Base-by-base conservation (phyloP, 2,888 invertebrate genomes). In the Lycocerus yunnanus region DNA sequence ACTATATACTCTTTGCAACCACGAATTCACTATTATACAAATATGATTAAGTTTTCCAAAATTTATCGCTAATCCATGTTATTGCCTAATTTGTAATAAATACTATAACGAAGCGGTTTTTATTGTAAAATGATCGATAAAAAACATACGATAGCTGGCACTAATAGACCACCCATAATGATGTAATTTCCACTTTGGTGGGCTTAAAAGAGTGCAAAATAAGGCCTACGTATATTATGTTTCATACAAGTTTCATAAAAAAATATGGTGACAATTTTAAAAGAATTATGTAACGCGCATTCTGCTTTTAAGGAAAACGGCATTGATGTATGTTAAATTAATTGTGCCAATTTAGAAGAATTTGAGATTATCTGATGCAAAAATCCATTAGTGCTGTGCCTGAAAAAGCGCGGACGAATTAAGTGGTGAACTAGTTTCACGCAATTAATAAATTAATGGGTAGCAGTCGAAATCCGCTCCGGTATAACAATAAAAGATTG, bases 81-180 rank as follows among this genome's bases (percentile, higher is more conserved):
- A 43, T 43, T 43, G 43, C 13, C n/a, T 43, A n/a, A 43, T 43
- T 43, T 4, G n/a, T 43, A 43, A 43, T 43, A 43, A 43, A 43
- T 43, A 43, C 43, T 43, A 43, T 43, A 43, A 43, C n/a, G 43
- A n/a, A n/a, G n/a, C 43, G 43, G 43, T 43, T 43, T n/a, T 43
- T 43, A 43, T 43, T 43, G 43, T 43, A 43, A 43, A 43, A 43
- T n/a, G 43, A 43, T 43, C 43, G n/a, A 43, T 43, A 43, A 43
- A 43, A 27, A 43, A 6, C n/a, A 43, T n/a, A n/a, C 43, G n/a
- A n/a, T 43, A 65, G 68, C 69, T 68, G 61, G 68, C 43, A 69
- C 66, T 69, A 73, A 73, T 69, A 67, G 74, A 65, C 74, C 74
- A 74, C 74, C 74, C 74, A 74, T 65, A 16, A n/a, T 16, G 71